Evolutionary conservation across 2,888 invertebrate genomes (phyloP).

Genomic region (Physocephala rufipes): DNA sequence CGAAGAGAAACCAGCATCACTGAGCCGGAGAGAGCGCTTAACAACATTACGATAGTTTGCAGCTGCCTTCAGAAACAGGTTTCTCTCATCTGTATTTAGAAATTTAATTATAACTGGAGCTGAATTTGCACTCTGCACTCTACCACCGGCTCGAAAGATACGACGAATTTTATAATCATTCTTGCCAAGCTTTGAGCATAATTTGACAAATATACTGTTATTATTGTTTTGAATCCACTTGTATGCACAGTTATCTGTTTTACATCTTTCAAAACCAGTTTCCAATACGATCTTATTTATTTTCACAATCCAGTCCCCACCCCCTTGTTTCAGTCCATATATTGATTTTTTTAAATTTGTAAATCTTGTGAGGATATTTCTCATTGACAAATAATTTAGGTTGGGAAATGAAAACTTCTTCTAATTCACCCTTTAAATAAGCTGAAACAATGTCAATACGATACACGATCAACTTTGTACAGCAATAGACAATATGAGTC

Average conservation of each 20-base stretch:
- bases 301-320: constrained; percentile 35
- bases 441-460: constrained; percentile 6
- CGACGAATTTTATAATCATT: too few species aligned
- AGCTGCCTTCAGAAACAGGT: neutral
- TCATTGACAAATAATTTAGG: neutral
- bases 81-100: neutral
- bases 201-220: neutral
- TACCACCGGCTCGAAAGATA: too few species aligned
- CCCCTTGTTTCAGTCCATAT: constrained; percentile 36
- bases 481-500: neutral
- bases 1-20: neutral
- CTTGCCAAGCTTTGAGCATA: too few species aligned
- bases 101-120: neutral
- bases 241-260: constrained; percentile 7
- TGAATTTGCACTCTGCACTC: neutral
- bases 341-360: constrained; percentile 29
- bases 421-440: constrained; percentile 7
- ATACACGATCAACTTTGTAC: neutral
- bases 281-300: constrained; percentile 24
- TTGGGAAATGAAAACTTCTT: neutral
- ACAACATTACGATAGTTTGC: neutral
- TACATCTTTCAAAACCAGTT: constrained; percentile 32
- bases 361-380: neutral
- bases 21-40: neutral
- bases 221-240: constrained; percentile 12